Conservation (phyloP, 1,140 invertebrate species). For the Orchestia grillus region DNA sequence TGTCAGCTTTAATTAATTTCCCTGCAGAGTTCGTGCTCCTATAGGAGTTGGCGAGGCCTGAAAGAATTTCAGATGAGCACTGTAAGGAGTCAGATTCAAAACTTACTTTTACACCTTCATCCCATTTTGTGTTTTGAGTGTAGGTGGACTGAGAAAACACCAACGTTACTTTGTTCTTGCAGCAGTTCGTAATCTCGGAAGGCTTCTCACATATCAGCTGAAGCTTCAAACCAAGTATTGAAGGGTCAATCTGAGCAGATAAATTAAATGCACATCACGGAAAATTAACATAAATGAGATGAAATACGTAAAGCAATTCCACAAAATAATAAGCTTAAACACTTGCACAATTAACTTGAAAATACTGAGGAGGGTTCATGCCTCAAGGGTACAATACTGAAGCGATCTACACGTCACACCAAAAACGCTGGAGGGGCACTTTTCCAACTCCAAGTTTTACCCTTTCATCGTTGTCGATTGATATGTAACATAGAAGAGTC, state of each 20-base stretch:
- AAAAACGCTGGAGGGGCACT: too few relatives aligned
- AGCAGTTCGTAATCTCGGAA: background rate
- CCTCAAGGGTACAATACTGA: too few relatives aligned
- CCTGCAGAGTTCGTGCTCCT: background rate
- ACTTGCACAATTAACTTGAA: too few relatives aligned
- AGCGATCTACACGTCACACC: too few relatives aligned
- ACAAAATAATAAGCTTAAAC: too few relatives aligned
- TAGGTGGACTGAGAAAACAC: conserved; percentile 1
- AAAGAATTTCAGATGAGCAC: background rate
- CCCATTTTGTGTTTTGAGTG: background rate
- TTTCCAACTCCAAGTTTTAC: too few relatives aligned
- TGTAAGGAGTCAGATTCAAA: background rate
- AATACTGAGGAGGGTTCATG: too few relatives aligned
- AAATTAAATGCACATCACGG: background rate
- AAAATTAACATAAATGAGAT: background rate
- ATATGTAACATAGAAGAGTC: too few relatives aligned
- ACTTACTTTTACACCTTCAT: background rate
- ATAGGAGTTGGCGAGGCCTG: background rate
- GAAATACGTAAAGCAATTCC: too few relatives aligned
- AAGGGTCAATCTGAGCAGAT: background rate
- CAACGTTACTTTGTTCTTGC: background rate
- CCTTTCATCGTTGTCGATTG: too few relatives aligned
- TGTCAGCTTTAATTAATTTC: background rate
- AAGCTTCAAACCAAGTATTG: background rate
- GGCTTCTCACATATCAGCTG: conserved; percentile 30